Percentiles rank a stretch among this genome's conserved stretches.
phyloP scores from a whole-genome alignment of 2,888 invertebrate genomes.

The Cactoblastis cactorum region DNA sequence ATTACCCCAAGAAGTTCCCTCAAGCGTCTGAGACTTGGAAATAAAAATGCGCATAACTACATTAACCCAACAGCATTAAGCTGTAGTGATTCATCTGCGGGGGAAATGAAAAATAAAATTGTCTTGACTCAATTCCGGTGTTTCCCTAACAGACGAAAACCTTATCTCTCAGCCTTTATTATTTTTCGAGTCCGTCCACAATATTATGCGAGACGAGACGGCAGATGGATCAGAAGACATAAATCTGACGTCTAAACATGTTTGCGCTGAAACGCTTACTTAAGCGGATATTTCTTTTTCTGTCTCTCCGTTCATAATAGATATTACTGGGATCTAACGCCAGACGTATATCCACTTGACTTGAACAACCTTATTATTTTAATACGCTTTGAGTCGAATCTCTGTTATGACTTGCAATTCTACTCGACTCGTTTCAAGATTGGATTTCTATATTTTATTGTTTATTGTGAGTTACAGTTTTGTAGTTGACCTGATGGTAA shows the following conservation, averaged over 20 bases:
- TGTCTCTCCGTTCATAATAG: conserved; percentile 21
- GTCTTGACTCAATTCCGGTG: conserved; percentile 58
- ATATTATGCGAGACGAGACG: conserved; percentile 68
- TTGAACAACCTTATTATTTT: conserved; percentile 14
- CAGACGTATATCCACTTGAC: conserved; percentile 10
- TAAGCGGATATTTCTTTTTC: conserved; percentile 36
- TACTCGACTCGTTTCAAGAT: no score
- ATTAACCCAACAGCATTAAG: conserved; percentile 41
- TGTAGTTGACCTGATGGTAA: no score
- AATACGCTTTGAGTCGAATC: neutral
- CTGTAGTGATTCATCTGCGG: conserved; percentile 47
- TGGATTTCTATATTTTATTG: no score
- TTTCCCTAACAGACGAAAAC: conserved; percentile 61
- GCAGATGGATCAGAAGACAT: conserved; percentile 73
- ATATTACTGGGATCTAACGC: conserved; percentile 18
- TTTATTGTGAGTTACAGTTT: neutral
- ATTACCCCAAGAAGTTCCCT: conserved; percentile 8
- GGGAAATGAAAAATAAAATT: conserved; percentile 67
- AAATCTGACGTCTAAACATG: conserved; percentile 72
- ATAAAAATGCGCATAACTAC: conserved; percentile 35
- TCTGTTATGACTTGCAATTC: neutral
- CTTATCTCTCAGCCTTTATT: conserved; percentile 68
- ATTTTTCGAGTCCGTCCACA: conserved; percentile 69
- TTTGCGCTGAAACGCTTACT: conserved; percentile 50
- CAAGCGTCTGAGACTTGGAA: conserved; percentile 17